Base-by-base conservation (phyloP, 1,140 invertebrate species). In the Zaprionus ghesquierei region DNA sequence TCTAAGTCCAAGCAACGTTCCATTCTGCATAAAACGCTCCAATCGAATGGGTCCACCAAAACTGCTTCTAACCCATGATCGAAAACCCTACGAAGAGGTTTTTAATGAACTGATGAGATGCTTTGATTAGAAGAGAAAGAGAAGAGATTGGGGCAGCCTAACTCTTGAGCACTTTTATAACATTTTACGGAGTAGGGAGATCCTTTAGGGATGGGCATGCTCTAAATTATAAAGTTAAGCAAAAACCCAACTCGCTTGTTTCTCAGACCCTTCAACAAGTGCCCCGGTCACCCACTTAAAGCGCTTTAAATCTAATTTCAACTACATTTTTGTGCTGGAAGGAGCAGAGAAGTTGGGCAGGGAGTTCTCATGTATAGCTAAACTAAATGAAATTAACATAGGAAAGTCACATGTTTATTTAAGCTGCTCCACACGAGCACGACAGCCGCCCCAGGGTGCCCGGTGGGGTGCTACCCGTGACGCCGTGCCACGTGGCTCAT, bases 381-480 rank as follows among this genome's bases (percentile, higher is more conserved):
- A 60, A 58, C 59, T 69, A 49, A 74, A 74, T 65, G 58, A 81
- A 79, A 38, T 35, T 38, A 71, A 63, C 61, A 49, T 44, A 61
- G 71, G 15, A 38, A 38, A 70, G 62, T 55, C 71, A 56, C 41
- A 49, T 60, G 62, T 62, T 51, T 56, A 54, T 44, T 77, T 69
- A 71, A 65, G 71, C 33, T 44, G 38, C 33, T 44, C 33, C 50
- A 50, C 25, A 23, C 38, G 18, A 56, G 20, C 10, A 41, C 18
- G 23, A 68, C 70, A 59, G 41, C 18, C 13, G 69, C 77, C 65
- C 5, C 61, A 23, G 73, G 66, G 50, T 53, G 59, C 5, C 12
- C 31, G 13, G 20, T 13, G 20, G 54, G 59, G 59, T 13, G 44
- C 10, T 27, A 18, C 31, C 29, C 8, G 12, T n/a, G n/a, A 13